Base-by-base conservation (phyloP, 2,797 vertebrate genomes). In the Distichodus sexfasciatus region DNA sequence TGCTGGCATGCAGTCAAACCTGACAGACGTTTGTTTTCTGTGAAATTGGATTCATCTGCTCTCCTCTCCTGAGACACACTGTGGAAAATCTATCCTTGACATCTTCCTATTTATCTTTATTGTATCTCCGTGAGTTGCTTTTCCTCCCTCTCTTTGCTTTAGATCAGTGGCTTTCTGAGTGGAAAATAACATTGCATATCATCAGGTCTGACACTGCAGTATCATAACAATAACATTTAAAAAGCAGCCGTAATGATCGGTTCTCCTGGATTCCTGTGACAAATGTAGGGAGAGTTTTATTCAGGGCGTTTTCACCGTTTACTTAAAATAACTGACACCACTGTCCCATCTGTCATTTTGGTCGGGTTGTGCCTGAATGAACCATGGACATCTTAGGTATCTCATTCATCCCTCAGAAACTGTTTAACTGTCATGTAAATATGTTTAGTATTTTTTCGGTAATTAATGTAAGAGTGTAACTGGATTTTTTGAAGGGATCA, bases 131-230 rank as follows among this genome's bases (percentile, higher is more conserved):
- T 53, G 72, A 77, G 80, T 48, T 31, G 17, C 38, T 43, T 44
- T 62, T 55, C 67, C 59, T 36, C 41, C n/a, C n/a, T n/a, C n/a
- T n/a, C n/a, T n/a, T 47, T 57, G 51, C 66, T 50, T 59, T 77
- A 74, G 78, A 76, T 55, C 74, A 80, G 68, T 76, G 76, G 80
- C 76, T 78, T 58, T 73, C 65, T 33, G 62, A 76, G 62, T 68
- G 74, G 79, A 83, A 75, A 80, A 86, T 82, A 19, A 31, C 12
- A 79, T 83, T 75, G 65, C 74, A 76, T 72, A 66, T 83, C 77
- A 85, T 80, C 79, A 79, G 80, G 83, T 81, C 86, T 87, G 89
- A 90, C 87, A 88, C 60, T 36, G 51, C 79, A 85, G 85, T 90
- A 82, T 68, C 70, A 67, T 77, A 82, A 81, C 82, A 78, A 72